Evolutionary conservation across 92 coral and sea anemone genomes (phyloP).

Genomic region (Pocillopora grandis): DNA sequence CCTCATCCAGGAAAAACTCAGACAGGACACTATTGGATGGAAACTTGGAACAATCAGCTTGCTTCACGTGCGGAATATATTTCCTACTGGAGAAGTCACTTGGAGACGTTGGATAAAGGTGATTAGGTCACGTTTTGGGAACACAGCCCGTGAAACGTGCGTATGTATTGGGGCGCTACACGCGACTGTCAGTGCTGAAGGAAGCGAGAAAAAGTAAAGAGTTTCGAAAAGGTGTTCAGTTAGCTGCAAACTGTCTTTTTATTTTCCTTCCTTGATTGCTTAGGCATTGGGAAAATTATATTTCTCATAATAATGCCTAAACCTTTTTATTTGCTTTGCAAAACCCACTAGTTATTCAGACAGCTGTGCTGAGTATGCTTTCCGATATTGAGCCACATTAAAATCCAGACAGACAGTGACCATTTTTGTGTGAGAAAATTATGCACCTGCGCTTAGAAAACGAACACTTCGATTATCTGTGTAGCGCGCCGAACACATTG

Average conservation of each 20-base stretch:
- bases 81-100: conserved; percentile 23
- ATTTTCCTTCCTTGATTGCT: neutral
- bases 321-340: neutral
- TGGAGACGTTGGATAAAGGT: neutral
- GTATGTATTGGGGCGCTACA: neutral
- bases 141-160: conserved; percentile 18
- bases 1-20: conserved; percentile 9
- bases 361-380: neutral
- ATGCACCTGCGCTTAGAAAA: no score
- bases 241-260: neutral
- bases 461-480: no score
- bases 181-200: neutral
- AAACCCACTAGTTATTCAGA: neutral
- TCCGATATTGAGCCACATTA: neutral
- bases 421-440: no score
- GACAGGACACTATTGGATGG: conserved; percentile 4
- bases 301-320: neutral
- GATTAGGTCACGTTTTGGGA: conserved; percentile 30
- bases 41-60: neutral
- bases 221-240: neutral
- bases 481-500: no score
- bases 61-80: conserved; percentile 32
- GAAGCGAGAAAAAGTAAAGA: neutral
- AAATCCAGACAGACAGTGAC: neutral
- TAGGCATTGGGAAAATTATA: neutral